These are phyloP conservation scores for Saguinus imperator DNA, from an alignment of 2,113 vertebrate genomes.

Conservation along the genomic window DNA sequence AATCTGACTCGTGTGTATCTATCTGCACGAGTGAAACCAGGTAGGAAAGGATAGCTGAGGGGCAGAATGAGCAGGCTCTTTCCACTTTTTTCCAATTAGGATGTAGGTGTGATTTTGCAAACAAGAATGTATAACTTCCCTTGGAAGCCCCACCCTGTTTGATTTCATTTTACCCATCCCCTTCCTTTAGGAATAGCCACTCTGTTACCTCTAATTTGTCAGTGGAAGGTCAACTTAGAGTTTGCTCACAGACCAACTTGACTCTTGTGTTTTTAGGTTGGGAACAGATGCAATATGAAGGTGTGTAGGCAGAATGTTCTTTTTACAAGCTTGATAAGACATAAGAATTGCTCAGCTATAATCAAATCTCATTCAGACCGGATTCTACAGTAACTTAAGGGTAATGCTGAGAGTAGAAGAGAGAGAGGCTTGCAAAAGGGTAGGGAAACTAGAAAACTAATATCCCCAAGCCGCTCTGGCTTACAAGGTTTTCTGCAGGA, in stretches of 20 bases:
- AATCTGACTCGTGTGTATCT: background rate
- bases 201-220: background rate
- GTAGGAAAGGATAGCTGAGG: background rate
- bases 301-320: background rate
- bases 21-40: background rate
- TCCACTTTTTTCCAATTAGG: background rate
- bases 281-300: background rate
- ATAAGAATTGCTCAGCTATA: background rate
- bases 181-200: background rate
- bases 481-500: background rate
- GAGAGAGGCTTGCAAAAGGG: background rate
- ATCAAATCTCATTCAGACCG: background rate
- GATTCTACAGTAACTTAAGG: background rate
- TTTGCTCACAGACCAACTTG: conserved; percentile 20
- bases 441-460: background rate
- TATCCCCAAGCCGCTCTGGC: background rate
- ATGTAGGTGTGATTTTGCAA: background rate
- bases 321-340: background rate
- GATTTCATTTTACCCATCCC: background rate
- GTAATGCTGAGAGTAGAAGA: conserved; percentile 5
- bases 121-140: background rate
- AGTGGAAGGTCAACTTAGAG: background rate
- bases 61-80: background rate
- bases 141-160: background rate
- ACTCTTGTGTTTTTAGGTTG: background rate